Evolutionary conservation across 2,113 vertebrate species (phyloP).

Genomic region (Perca schrenkii): DNA sequence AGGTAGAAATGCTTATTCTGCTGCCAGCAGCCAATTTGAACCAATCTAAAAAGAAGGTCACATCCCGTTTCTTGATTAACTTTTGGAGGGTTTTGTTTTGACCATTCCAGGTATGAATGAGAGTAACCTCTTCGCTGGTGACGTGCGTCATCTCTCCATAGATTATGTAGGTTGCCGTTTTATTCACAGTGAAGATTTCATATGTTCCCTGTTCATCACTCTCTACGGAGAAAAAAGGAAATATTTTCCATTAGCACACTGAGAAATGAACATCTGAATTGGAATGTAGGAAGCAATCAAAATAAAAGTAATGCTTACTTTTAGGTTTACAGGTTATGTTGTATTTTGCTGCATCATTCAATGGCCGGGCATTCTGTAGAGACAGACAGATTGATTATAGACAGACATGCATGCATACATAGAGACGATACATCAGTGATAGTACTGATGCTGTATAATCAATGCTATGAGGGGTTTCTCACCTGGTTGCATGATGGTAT

Average conservation of each 20-base stretch:
- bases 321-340: neutral
- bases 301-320: slow-evolving; percentile 39
- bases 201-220: fast-evolving
- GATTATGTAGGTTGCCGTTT: slow-evolving; percentile 8
- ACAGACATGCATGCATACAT: neutral
- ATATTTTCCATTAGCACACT: neutral
- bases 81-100: fast-evolving
- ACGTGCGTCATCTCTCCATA: slow-evolving; percentile 21
- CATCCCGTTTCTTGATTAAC: fast-evolving
- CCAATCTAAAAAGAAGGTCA: neutral
- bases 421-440: neutral
- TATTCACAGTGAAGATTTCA: slow-evolving; percentile 42
- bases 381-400: neutral
- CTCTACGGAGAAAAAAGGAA: slow-evolving; percentile 29
- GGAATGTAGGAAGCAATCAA: neutral
- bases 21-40: fast-evolving
- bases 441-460: neutral
- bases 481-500: slow-evolving; percentile 47
- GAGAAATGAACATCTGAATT: neutral
- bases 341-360: neutral
- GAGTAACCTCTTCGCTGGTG: fast-evolving
- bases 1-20: slow-evolving; percentile 10
- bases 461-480: slow-evolving; percentile 6
- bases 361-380: slow-evolving; percentile 5
- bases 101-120: fast-evolving